phyloP scores from a whole-genome alignment of 2,888 invertebrate genomes.

The Oligia latruncula region DNA sequence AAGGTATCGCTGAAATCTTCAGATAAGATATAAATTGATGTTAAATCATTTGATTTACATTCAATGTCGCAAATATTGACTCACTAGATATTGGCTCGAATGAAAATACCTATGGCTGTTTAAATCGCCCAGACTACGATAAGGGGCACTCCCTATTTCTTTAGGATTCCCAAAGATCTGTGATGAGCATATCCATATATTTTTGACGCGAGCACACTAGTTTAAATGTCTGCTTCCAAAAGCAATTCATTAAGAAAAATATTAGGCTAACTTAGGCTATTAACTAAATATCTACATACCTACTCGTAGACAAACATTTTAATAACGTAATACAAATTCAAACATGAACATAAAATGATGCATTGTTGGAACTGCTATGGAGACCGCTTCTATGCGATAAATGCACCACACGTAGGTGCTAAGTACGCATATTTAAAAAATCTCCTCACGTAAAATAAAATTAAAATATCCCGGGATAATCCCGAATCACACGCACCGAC shows the following conservation, averaged over 20 bases:
- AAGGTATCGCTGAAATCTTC: background rate
- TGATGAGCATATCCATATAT: constrained; percentile 4
- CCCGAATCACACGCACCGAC: constrained; percentile 41
- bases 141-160: constrained; percentile 19
- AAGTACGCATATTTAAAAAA: constrained; percentile 50
- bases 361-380: background rate
- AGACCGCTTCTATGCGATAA: constrained; percentile 5
- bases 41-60: constrained; percentile 29
- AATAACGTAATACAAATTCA: background rate
- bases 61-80: constrained; percentile 34
- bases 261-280: background rate
- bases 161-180: background rate
- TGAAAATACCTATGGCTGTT: constrained; percentile 33
- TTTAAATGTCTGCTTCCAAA: background rate
- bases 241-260: background rate
- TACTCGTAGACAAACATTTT: background rate
- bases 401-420: constrained; percentile 33
- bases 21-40: constrained; percentile 34
- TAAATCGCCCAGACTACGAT: background rate
- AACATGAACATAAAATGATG: background rate
- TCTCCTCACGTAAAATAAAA: constrained; percentile 39
- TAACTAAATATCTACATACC: background rate
- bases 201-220: background rate
- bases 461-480: constrained; percentile 51
- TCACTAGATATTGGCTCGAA: background rate